phyloP scores from a whole-genome alignment of 2,113 vertebrate genomes.

The Anser cygnoides region DNA sequence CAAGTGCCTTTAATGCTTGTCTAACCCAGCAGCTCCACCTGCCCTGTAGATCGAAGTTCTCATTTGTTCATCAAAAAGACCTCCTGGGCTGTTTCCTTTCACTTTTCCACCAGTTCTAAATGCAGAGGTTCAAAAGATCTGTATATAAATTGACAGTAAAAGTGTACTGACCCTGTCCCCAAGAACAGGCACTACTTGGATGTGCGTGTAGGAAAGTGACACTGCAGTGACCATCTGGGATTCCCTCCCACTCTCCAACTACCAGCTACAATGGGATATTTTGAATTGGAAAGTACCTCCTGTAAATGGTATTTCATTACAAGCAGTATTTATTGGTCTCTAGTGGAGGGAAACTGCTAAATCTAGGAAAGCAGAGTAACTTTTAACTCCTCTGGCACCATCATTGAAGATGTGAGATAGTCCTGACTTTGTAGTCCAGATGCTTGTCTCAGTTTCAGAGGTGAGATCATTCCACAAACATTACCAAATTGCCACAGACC shows the following conservation, averaged over 20 bases:
- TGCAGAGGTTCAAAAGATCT: not conserved
- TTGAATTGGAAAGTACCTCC: not conserved
- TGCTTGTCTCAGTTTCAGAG: not conserved
- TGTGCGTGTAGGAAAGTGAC: not conserved
- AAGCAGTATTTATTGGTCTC: not conserved
- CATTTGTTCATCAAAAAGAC: not conserved
- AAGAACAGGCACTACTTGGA: not conserved
- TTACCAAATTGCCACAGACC: not conserved
- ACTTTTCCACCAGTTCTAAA: not conserved
- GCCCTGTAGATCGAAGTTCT: slow-evolving; percentile 19
- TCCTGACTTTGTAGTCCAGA: not conserved
- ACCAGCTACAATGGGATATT: not conserved
- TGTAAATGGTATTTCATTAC: not conserved
- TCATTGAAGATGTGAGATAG: not conserved
- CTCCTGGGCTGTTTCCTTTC: not conserved
- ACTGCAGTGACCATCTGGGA: not conserved
- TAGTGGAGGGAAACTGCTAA: not conserved
- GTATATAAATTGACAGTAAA: not conserved
- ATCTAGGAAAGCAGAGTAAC: not conserved
- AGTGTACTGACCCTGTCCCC: not conserved
- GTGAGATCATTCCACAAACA: not conserved
- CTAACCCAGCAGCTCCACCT: slow-evolving; percentile 45
- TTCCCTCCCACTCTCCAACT: not conserved
- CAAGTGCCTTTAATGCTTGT: not conserved
- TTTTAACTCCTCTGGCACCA: not conserved